phyloP scores from a whole-genome alignment of 1,140 invertebrate species.

The Melitaea cinxia region DNA sequence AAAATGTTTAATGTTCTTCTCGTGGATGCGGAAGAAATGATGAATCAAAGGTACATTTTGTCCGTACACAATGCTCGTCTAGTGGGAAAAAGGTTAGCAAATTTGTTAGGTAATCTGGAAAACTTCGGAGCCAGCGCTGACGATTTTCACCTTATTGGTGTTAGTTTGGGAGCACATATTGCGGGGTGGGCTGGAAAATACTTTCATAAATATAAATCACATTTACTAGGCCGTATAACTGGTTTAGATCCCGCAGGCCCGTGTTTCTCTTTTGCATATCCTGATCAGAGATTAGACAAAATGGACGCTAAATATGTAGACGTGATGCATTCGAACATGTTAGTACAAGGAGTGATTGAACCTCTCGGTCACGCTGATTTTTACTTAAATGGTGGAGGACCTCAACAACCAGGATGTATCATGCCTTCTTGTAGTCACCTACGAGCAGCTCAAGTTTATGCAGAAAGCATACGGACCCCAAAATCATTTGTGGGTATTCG shows the following conservation, averaged over 20 bases:
- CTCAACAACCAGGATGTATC: constrained; percentile 84
- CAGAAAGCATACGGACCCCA: constrained; percentile 82
- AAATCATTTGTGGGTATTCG: constrained; percentile 79
- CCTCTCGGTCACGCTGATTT: constrained; percentile 85
- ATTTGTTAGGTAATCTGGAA: constrained; percentile 80
- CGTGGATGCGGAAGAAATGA: constrained; percentile 69
- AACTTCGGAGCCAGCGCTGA: constrained; percentile 74
- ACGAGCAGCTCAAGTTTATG: constrained; percentile 83
- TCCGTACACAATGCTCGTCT: constrained; percentile 68
- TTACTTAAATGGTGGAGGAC: constrained; percentile 86
- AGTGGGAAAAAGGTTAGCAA: constrained; percentile 76
- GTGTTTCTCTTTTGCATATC: constrained; percentile 75
- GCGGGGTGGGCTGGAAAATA: constrained; percentile 83
- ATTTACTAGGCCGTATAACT: constrained; percentile 71
- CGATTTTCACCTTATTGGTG: constrained; percentile 83
- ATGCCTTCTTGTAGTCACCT: constrained; percentile 84
- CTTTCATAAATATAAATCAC: constrained; percentile 71
- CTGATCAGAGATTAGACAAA: constrained; percentile 82
- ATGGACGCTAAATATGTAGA: constrained; percentile 84
- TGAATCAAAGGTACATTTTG: constrained; percentile 65
- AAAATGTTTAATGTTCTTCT: constrained; percentile 72
- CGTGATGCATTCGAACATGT: constrained; percentile 85
- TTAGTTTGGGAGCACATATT: constrained; percentile 84
- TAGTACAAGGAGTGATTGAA: constrained; percentile 82
- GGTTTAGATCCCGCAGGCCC: constrained; percentile 83